Evolutionary conservation across 2,113 vertebrate species (phyloP).

Genomic region (Pantherophis guttatus): DNA sequence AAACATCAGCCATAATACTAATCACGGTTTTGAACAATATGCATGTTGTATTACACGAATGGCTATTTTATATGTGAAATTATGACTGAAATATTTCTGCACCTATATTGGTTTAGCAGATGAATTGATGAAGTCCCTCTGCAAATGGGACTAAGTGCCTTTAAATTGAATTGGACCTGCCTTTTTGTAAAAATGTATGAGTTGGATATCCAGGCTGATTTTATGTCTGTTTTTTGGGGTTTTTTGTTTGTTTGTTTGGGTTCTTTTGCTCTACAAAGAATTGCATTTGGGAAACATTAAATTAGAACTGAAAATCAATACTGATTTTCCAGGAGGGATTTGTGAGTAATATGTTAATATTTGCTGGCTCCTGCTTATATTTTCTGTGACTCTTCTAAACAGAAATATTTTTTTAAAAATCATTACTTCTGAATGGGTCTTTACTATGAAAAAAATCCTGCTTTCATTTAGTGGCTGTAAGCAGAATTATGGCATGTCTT

Average conservation of each 20-base stretch:
- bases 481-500: slow-evolving; percentile 36
- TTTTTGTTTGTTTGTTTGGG: not conserved
- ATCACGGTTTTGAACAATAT: slow-evolving; percentile 75
- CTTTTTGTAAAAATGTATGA: not conserved
- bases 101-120: slow-evolving; percentile 36
- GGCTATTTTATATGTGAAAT: slow-evolving; percentile 70
- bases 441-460: slow-evolving; percentile 59
- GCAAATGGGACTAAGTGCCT: not conserved
- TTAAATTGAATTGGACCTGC: not conserved
- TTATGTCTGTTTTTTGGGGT: no score
- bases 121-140: slow-evolving; percentile 11
- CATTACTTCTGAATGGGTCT: slow-evolving; percentile 32
- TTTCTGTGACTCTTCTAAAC: not conserved
- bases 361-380: slow-evolving; percentile 4
- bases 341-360: slow-evolving; percentile 22
- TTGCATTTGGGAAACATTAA: slow-evolving; percentile 11
- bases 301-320: slow-evolving; percentile 7
- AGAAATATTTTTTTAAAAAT: not conserved
- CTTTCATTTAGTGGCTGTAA: slow-evolving; percentile 64
- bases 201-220: not conserved
- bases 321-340: slow-evolving; percentile 24
- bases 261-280: not conserved
- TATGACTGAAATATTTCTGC: slow-evolving; percentile 68
- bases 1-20: slow-evolving; percentile 75
- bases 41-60: slow-evolving; percentile 69